phyloP scores from a whole-genome alignment of 2,797 vertebrate species.

The Poecilia picta region DNA sequence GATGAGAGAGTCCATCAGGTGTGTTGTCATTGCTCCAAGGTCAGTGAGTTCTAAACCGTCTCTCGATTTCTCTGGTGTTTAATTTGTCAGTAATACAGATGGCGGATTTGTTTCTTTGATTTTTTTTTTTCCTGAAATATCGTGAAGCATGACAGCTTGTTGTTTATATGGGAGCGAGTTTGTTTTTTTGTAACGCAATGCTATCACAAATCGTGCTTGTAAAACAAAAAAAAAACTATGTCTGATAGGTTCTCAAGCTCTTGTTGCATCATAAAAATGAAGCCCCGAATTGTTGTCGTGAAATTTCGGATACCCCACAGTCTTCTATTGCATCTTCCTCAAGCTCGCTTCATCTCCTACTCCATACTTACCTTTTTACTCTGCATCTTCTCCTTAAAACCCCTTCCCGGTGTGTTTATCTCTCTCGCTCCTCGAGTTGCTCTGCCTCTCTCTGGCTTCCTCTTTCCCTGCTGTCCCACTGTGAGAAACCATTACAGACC shows the following conservation, averaged over 20 bases:
- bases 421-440: conserved; percentile 48
- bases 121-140: not conserved
- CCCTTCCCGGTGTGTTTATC: conserved; percentile 76
- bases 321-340: conserved; percentile 54
- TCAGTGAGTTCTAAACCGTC: conserved; percentile 38
- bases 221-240: conserved; percentile 11
- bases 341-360: conserved; percentile 37
- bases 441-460: conserved; percentile 40
- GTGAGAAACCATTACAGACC: conserved; percentile 79
- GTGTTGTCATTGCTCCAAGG: conserved; percentile 70
- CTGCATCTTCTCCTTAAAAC: conserved; percentile 67
- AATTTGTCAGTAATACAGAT: not conserved
- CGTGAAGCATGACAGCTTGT: not conserved
- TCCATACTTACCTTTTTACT: conserved; percentile 40
- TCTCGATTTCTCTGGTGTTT: conserved; percentile 41
- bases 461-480: conserved; percentile 64
- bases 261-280: conserved; percentile 64
- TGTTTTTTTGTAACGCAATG: conserved; percentile 29
- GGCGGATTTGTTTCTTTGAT: too few species aligned
- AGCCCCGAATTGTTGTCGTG: conserved; percentile 59
- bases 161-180: conserved; percentile 1
- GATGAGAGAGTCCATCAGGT: conserved; percentile 62
- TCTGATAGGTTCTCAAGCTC: conserved; percentile 53
- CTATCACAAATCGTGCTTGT: conserved; percentile 25
- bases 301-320: conserved; percentile 58